Evolutionary conservation across 2,888 invertebrate genomes (phyloP).

Genomic region (Lithophane semibrunnea): DNA sequence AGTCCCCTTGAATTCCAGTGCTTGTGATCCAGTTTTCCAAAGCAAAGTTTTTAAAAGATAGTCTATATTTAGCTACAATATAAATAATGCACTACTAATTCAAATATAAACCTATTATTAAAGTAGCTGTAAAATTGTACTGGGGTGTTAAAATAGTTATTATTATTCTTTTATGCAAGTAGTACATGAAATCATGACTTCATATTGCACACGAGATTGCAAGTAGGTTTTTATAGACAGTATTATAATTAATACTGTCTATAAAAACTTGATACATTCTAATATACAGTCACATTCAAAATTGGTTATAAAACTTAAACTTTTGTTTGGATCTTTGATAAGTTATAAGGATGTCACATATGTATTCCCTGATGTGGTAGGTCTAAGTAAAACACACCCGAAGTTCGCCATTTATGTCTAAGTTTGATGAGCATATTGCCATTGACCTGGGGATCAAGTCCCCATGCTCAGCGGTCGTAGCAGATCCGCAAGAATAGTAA

Average conservation of each 20-base stretch:
- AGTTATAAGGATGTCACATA: not conserved
- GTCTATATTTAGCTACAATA: not conserved
- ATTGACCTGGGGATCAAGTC: not conserved
- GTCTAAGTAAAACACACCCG: not conserved
- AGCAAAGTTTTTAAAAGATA: not conserved
- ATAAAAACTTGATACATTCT: not conserved
- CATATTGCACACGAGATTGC: slow-evolving; percentile 38
- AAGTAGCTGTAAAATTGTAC: slow-evolving; percentile 11
- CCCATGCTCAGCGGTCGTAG: not conserved
- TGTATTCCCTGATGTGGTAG: not conserved
- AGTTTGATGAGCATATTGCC: not conserved
- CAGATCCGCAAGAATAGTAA: not conserved
- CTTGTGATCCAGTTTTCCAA: not conserved
- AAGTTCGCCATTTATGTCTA: not conserved
- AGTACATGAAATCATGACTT: slow-evolving; percentile 34
- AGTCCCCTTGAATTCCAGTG: no score
- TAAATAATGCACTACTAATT: not conserved
- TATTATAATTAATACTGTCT: not conserved
- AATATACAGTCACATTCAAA: not conserved
- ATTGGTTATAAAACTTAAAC: not conserved
- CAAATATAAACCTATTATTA: not conserved
- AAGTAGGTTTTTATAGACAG: slow-evolving; percentile 18
- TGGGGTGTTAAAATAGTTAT: slow-evolving; percentile 25
- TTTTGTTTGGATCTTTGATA: not conserved
- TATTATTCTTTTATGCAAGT: slow-evolving; percentile 37